A percentile compares a stretch with the other conserved stretches of the same genome.
Conservation (phyloP, 2,797 vertebrate species). For the Sebastes nivosus region DNA sequence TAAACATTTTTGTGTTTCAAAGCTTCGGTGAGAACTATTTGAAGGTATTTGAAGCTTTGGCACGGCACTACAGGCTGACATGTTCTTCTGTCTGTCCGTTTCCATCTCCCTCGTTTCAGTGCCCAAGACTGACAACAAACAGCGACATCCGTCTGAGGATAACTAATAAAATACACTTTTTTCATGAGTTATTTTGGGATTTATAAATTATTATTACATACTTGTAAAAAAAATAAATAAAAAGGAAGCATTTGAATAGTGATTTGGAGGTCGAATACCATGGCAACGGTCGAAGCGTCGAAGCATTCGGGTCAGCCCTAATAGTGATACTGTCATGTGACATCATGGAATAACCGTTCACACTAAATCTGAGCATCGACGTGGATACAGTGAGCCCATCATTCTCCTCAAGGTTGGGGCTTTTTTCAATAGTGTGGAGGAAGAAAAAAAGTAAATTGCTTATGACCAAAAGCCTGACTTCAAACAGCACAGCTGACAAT, state of each 20-base stretch:
- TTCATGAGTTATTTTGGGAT: too few relatives aligned
- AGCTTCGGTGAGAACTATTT: too few relatives aligned
- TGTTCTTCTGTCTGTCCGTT: too few relatives aligned
- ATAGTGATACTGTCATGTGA: neutral
- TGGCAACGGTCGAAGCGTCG: neutral
- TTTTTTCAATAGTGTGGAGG: neutral
- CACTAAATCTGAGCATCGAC: constrained; percentile 7
- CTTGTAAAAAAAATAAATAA: accelerated
- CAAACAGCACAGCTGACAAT: constrained; percentile 52
- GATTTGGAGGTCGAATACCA: neutral
- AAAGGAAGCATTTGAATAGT: neutral
- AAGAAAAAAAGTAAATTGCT: constrained; percentile 41
- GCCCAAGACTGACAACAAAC: too few relatives aligned
- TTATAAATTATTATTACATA: too few relatives aligned
- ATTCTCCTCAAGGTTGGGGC: constrained; percentile 27
- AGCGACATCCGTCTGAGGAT: too few relatives aligned
- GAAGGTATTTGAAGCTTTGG: too few relatives aligned
- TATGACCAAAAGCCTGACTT: constrained; percentile 47
- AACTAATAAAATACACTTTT: too few relatives aligned
- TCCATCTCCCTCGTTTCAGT: too few relatives aligned
- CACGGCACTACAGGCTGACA: too few relatives aligned
- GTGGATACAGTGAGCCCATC: constrained; percentile 9
- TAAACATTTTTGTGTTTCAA: too few relatives aligned
- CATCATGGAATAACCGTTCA: neutral
- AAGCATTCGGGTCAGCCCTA: neutral